phyloP scores from a whole-genome alignment of 2,797 vertebrate species.

The Eleutherodactylus coqui region DNA sequence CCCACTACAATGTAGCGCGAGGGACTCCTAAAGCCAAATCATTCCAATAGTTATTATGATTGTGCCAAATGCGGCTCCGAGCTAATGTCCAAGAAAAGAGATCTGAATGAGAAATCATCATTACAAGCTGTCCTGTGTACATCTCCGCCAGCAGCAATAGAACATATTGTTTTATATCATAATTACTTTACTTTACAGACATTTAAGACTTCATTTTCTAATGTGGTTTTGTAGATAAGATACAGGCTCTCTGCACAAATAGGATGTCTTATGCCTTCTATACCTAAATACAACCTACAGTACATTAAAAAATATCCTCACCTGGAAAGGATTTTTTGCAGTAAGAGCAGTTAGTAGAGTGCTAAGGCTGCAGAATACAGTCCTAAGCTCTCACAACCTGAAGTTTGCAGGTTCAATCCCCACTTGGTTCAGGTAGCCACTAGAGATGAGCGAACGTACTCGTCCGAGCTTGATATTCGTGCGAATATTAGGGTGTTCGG shows the following conservation, averaged over 20 bases:
- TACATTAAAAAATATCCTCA: neutral
- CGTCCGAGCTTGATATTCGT: too few relatives aligned
- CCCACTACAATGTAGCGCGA: neutral
- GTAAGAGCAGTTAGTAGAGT: too few relatives aligned
- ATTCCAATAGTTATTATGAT: constrained; percentile 21
- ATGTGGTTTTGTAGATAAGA: neutral
- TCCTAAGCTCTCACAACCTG: too few relatives aligned
- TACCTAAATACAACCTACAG: neutral
- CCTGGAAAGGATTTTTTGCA: too few relatives aligned
- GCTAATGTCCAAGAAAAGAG: constrained; percentile 50
- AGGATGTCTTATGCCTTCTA: neutral
- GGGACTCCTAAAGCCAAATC: neutral
- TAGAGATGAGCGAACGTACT: too few relatives aligned
- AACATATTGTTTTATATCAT: constrained; percentile 37
- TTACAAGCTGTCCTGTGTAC: constrained; percentile 28
- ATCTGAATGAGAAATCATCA: constrained; percentile 12
- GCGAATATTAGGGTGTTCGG: too few relatives aligned
- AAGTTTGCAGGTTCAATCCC: too few relatives aligned
- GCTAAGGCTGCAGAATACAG: too few relatives aligned
- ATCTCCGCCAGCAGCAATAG: constrained; percentile 16
- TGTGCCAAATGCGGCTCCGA: constrained; percentile 31
- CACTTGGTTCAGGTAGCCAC: too few relatives aligned
- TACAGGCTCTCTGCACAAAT: too few relatives aligned
- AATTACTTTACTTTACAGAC: neutral
- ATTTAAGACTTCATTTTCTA: neutral